Base-by-base conservation (phyloP, 2,113 vertebrate species). In the Ceuthmochares aereus region DNA sequence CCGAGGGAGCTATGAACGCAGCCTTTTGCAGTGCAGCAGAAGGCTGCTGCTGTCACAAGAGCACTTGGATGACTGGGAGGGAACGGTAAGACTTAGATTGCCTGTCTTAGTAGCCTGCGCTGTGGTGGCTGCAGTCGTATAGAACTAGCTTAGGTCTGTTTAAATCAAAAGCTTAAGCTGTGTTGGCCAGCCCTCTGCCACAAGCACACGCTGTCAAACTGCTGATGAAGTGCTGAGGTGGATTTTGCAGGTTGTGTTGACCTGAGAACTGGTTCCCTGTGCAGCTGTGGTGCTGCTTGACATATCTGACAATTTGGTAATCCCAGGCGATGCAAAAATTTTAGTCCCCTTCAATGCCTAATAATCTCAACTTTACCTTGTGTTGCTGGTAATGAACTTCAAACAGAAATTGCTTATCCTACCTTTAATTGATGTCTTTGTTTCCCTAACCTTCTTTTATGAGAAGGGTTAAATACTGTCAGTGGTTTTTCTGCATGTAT, bases 41-140 rank as follows among this genome's bases (percentile, higher is more conserved):
- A 85, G 43, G 45, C 4, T 1, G 3, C 34, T 62, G 23, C 68
- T 89, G 63, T 34, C 52, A 10, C 27, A 14, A 12, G 18, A 56
- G 27, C 10, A 2, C 23, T 54, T 6, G 4, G 30, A 18, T 42
- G 69, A 42, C 8, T 11, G 13, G 26, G 40, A 78, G 9, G 52
- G 10, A 72, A 23, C 4, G 64, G 10, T 9, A 34, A 66, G 69
- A 26, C 27, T 47, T 43, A 0, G 0, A 1, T 42, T 58, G 10
- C 55, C 32, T 10, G 16, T 45, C 29, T 18, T 9, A 10, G 34
- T 36, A 52, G 14, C 52, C 60, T 34, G 5, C n/a, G 42, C 51
- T 82, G 47, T 18, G 10, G 55, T 63, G 19, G 25, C 15, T 78
- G 55, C 63, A n/a, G 43, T 60, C 25, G 12, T 1, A 3, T 8